Conservation (phyloP, 2,113 vertebrate species). For the human region DNA sequence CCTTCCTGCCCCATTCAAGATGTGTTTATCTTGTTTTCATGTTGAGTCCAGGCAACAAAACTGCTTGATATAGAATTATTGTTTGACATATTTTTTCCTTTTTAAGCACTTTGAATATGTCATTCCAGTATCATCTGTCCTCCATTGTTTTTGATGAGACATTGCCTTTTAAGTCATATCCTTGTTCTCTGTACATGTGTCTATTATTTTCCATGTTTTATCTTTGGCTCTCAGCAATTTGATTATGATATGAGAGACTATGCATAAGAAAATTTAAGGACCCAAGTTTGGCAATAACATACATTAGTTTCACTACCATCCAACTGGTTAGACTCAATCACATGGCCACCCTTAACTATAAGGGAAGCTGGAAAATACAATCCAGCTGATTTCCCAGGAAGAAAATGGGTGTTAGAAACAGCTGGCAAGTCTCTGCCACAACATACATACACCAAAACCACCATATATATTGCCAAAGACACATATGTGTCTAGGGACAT, state of each 20-base stretch:
- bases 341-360: background rate
- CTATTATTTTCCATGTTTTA: background rate
- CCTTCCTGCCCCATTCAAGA: background rate
- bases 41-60: background rate
- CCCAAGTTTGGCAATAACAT: background rate
- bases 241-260: background rate
- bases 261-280: background rate
- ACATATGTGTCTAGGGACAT: background rate
- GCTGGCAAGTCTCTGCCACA: background rate
- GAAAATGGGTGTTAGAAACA: background rate
- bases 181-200: background rate
- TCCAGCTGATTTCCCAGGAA: background rate
- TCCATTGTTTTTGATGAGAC: background rate
- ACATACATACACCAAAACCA: background rate
- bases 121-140: background rate
- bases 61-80: background rate
- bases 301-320: background rate
- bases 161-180: background rate
- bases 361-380: background rate
- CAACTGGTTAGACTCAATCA: background rate
- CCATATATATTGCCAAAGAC: background rate
- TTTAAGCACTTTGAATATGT: background rate
- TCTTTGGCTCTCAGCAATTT: background rate
- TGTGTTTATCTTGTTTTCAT: background rate
- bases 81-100: background rate